Evolutionary conservation across 1,140 invertebrate species (phyloP).

Genomic region (Drosophila malerkotliana): DNA sequence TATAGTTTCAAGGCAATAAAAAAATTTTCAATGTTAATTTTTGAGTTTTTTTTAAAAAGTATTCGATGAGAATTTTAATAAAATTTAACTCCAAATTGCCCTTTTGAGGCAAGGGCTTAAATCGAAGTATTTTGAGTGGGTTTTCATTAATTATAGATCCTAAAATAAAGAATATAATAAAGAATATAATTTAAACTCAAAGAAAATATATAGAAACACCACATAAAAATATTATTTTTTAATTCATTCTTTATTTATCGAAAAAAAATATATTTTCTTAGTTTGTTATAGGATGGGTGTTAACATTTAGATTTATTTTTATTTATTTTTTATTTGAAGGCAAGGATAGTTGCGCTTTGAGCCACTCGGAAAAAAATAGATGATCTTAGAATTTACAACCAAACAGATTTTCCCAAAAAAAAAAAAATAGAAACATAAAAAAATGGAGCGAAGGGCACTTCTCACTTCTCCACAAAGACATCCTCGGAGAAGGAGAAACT

Average conservation of each 20-base stretch:
- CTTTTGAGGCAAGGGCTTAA: no score
- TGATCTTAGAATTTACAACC: not conserved
- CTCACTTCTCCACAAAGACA: conserved; percentile 47
- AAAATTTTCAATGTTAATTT: no score
- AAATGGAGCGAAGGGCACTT: not conserved
- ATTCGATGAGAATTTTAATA: no score
- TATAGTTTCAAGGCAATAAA: not conserved
- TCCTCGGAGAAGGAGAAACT: conserved; percentile 74
- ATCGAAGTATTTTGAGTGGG: no score
- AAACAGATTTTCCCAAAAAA: not conserved
- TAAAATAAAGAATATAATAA: no score
- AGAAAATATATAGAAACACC: no score
- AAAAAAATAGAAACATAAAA: not conserved
- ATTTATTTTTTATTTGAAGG: conserved; percentile 16
- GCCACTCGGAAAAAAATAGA: conserved; percentile 46
- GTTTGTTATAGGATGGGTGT: conserved; percentile 32
- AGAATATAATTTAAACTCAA: no score
- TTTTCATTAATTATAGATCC: no score
- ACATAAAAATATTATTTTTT: not conserved
- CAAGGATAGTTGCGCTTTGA: conserved; percentile 43
- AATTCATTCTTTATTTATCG: conserved; percentile 27
- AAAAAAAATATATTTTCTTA: conserved; percentile 32
- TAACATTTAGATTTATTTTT: conserved; percentile 15
- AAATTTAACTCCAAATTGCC: no score
- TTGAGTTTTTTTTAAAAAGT: no score